Evolutionary conservation across 64 coral and sea anemone species (phyloP).

Genomic region (Actinia tenebrosa): DNA sequence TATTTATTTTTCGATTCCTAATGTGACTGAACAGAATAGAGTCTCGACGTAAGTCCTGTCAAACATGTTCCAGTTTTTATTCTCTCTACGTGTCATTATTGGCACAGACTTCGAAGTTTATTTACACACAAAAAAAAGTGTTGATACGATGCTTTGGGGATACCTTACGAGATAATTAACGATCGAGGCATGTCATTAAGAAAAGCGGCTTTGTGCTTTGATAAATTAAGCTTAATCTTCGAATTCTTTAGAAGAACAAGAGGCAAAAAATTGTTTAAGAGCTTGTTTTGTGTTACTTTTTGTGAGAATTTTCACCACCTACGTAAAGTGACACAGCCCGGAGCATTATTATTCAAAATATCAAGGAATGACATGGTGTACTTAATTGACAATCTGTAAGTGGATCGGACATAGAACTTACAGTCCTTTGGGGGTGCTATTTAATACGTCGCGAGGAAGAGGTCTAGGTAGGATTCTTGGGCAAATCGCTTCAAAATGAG

Average conservation of each 20-base stretch:
- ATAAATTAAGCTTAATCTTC: neutral
- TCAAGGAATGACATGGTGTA: neutral
- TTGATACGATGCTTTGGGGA: neutral
- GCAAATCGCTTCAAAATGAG: constrained; percentile 34
- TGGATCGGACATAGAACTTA: neutral
- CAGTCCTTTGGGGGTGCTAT: neutral
- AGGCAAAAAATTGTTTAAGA: neutral
- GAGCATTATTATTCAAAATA: constrained; percentile 41
- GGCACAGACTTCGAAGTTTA: neutral
- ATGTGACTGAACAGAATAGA: neutral
- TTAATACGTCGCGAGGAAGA: neutral
- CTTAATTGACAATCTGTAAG: constrained; percentile 21
- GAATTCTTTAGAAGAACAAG: constrained; percentile 6
- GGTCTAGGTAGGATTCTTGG: neutral
- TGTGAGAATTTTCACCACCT: neutral
- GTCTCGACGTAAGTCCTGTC: neutral
- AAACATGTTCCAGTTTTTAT: neutral
- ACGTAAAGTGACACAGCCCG: neutral
- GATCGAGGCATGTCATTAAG: neutral
- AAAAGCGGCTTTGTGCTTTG: neutral
- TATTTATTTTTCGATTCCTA: neutral
- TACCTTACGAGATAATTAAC: constrained; percentile 1
- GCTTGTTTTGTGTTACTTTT: neutral
- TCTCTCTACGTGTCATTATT: neutral
- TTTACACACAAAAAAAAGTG: neutral